phyloP scores from a whole-genome alignment of 2,888 invertebrate genomes.

The Globia sparganii region DNA sequence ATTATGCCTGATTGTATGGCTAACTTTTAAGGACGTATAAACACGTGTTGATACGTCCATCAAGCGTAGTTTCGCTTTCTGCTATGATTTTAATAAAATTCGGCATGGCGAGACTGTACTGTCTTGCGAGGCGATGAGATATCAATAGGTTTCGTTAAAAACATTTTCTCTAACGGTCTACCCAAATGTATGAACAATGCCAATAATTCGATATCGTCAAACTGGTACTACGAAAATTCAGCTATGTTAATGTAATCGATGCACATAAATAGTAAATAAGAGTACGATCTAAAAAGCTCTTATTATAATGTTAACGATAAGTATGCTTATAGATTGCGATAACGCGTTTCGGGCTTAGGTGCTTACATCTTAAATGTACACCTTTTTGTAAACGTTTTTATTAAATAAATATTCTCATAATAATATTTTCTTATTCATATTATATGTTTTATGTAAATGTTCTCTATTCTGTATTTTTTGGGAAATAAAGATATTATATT shows the following conservation, averaged over 20 bases:
- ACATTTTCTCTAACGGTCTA: not conserved
- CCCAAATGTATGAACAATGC: not conserved
- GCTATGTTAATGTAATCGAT: conserved; percentile 6
- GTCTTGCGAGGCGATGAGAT: conserved; percentile 28
- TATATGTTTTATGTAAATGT: too few species aligned
- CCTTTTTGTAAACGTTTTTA: too few species aligned
- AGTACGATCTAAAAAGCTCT: conserved; percentile 33
- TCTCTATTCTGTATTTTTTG: too few species aligned
- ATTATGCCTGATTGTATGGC: conserved; percentile 43
- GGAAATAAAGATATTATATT: too few species aligned
- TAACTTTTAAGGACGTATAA: conserved; percentile 38
- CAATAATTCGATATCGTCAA: not conserved
- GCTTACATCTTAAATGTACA: too few species aligned
- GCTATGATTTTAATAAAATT: conserved; percentile 38
- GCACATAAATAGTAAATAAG: conserved; percentile 16
- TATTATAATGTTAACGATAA: conserved; percentile 40
- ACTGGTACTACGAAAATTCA: not conserved
- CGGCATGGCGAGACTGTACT: conserved; percentile 8
- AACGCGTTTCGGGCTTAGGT: conserved; percentile 38
- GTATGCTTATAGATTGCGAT: conserved; percentile 42
- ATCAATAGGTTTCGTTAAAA: conserved; percentile 5
- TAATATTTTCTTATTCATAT: too few species aligned
- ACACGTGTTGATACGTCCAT: conserved; percentile 44
- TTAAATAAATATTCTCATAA: too few species aligned
- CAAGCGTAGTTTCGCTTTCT: conserved; percentile 45